phyloP scores from a whole-genome alignment of 2,888 invertebrate species.

The Zygaena filipendulae region DNA sequence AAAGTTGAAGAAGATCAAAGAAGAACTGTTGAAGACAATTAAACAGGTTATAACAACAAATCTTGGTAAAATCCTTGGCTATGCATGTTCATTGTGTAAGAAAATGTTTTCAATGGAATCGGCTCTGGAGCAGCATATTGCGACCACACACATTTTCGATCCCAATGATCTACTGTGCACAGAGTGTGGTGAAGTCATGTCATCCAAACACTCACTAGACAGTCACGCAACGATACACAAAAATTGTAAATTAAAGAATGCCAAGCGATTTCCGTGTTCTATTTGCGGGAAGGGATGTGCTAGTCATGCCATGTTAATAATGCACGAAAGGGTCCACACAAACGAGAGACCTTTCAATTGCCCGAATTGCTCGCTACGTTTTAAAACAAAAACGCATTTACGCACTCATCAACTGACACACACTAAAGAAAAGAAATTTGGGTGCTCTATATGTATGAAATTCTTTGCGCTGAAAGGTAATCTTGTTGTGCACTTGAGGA shows the following conservation, averaged over 20 bases:
- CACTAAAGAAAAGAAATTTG: conserved; percentile 61
- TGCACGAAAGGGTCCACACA: conserved; percentile 63
- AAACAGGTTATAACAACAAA: conserved; percentile 51
- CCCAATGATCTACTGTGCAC: conserved; percentile 37
- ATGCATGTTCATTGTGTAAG: conserved; percentile 54
- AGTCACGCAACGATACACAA: conserved; percentile 36
- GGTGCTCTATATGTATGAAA: conserved; percentile 63
- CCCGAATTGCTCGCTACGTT: conserved; percentile 47
- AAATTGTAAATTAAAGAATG: conserved; percentile 27
- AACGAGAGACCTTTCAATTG: conserved; percentile 59
- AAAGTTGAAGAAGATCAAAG: conserved; percentile 39
- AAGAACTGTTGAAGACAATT: conserved; percentile 51
- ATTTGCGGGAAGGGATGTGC: conserved; percentile 56
- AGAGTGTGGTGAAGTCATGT: conserved; percentile 48
- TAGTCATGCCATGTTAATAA: conserved; percentile 58
- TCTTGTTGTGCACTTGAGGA: conserved; percentile 56
- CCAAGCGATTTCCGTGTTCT: conserved; percentile 48
- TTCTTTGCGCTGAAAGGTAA: conserved; percentile 64
- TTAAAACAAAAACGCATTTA: conserved; percentile 61
- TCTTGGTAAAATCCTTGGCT: conserved; percentile 46
- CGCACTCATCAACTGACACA: conserved; percentile 61
- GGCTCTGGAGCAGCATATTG: conserved; percentile 53
- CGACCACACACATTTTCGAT: conserved; percentile 42
- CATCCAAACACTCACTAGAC: conserved; percentile 41
- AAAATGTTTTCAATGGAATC: conserved; percentile 57